Evolutionary conservation across 2,888 invertebrate species (phyloP), one percentile per base, ranked within the genome.

Genomic region (Neoscelio sp.): DNA sequence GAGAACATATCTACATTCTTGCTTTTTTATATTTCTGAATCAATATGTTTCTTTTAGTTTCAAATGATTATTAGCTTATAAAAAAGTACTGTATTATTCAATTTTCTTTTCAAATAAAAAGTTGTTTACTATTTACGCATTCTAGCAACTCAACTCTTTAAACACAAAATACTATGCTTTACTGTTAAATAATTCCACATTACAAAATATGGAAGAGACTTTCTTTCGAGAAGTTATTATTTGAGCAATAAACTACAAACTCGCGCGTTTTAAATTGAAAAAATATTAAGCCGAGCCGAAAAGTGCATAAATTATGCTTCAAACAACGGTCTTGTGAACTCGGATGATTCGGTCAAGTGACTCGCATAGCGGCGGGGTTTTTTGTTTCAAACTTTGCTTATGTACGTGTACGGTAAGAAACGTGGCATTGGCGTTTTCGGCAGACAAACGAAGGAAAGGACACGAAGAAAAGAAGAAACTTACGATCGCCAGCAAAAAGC

Each of bases 401-500:
- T 48, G 46, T 38, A 56, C 48, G 44, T 18, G 35, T 35, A 35
- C 35, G 35, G 13, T 35, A 17, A 54, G 42, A 50, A 50, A 50
- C 17, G n/a, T n/a, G 33, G 2, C 18, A 4, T 35, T 40, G 64
- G 62, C 52, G 60, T 65, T 77, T 71, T 77, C 67, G 78, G 78
- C 48, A 46, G 12, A 44, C 46, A 42, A 18, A 12, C 46, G 60
- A 52, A 30, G 26, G 44, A 54, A 52, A 33, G 64, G 74, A 78
- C 33, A 73, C 58, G 80, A 70, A 80, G 70, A 70, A 68, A 70
- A 64, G 74, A 78, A 80, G 68, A 70, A 64, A 84, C 88, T 87
- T 86, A 87, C 83, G 84, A 81, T 85, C 85, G 35, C 68, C 56
- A 74, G 85, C 85, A 77, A 87, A 87, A 88, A 86, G 85, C 84